phyloP scores from a whole-genome alignment of 2,113 vertebrate genomes.

The Pelecanus crispus region DNA sequence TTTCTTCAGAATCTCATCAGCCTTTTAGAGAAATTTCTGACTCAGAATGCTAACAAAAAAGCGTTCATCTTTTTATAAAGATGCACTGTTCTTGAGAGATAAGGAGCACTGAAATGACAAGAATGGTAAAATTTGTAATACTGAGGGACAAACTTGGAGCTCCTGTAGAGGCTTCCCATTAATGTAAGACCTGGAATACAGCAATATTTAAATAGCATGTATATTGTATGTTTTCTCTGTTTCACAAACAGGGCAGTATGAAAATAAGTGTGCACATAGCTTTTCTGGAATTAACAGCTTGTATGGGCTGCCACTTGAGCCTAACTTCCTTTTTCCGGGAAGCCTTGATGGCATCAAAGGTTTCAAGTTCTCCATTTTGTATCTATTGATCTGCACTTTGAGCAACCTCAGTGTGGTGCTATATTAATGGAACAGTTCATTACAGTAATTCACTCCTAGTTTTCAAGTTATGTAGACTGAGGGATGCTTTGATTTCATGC shows the following conservation, averaged over 20 bases:
- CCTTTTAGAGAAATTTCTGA: background rate
- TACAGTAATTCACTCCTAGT: background rate
- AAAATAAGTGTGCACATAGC: background rate
- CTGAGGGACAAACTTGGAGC: background rate
- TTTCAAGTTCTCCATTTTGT: background rate
- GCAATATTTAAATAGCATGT: background rate
- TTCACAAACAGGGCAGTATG: background rate
- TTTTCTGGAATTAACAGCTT: background rate
- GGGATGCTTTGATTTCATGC: background rate
- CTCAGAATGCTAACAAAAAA: background rate
- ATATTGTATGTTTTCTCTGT: background rate
- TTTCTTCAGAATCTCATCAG: background rate
- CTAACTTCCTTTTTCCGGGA: background rate
- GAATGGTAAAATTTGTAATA: background rate
- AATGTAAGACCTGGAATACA: background rate
- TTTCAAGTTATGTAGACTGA: background rate
- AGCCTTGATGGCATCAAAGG: background rate
- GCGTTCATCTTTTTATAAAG: background rate
- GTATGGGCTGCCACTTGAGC: background rate
- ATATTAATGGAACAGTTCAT: background rate
- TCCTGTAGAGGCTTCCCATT: background rate
- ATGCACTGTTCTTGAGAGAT: background rate
- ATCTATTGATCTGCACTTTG: background rate
- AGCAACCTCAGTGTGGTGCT: background rate
- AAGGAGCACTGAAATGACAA: background rate